Evolutionary conservation across 2,113 vertebrate genomes (phyloP), one percentile per base, ranked within the genome.

Genomic region (Toxotes chatareus): DNA sequence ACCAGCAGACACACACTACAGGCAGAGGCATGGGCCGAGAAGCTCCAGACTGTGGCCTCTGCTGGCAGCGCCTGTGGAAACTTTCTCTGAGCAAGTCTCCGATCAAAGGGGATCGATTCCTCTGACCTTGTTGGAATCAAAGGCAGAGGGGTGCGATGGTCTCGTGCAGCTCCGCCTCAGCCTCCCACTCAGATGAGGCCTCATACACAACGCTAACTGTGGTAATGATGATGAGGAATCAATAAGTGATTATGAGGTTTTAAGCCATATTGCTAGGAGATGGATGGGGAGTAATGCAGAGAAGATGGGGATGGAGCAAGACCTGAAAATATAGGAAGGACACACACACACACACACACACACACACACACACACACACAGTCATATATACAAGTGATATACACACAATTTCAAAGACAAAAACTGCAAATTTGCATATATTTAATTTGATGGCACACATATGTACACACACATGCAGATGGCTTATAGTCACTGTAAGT

Each of bases 101-200:
- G 49, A 89, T 90, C 87, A 89, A 86, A 89, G 66, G 44, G 34
- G 75, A 90, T 91, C 70, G 75, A 91, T 91, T 86, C 73, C 62
- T 62, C 72, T 93, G 91, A 93, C 92, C 88, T 91, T 90, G 90
- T 91, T 90, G 6, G 21, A 56, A 87, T 89, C 88, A 90, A 86
- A 92, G 85, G 62, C 73, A 17, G 76, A 12, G 11, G 12, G 10
- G 51, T 21, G 32, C 14, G 9, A 46, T 46, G 63, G 73, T 86
- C 79, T 65, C 11, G 27, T 78, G 74, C 80, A 67, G 60, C 49
- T 67, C 68, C 4, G 11, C 71, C 68, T 84, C 80, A 31, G 31
- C 72, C 68, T 46, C 71, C 34, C 59, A 55, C 60, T 66, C 82
- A 79, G 63, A 71, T 13, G 13, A 75, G 56, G 40, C 79, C 53